Percentiles rank a stretch among this genome's conserved stretches.
These are phyloP conservation scores for Heliothis peltigera DNA, from an alignment of 2,888 invertebrate species.

Conservation along the genomic window DNA sequence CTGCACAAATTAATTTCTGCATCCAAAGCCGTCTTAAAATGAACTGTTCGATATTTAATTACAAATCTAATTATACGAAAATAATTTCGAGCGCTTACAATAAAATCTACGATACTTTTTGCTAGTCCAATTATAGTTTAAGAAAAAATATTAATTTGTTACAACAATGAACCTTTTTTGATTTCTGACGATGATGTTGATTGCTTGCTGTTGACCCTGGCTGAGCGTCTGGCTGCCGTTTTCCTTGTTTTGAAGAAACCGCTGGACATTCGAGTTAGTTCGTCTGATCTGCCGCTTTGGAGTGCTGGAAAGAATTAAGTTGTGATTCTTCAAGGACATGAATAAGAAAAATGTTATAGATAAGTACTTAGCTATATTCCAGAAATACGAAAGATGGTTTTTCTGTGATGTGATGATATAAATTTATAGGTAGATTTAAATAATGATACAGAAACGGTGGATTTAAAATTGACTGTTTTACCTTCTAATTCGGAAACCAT, in stretches of 20 bases:
- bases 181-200: conserved; percentile 83
- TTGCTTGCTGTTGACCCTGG: conserved; percentile 91
- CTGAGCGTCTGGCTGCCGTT: conserved; percentile 94
- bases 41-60: conserved; percentile 35
- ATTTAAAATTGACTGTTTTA: too few species aligned
- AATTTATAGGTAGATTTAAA: too few species aligned
- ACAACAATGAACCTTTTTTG: conserved; percentile 79
- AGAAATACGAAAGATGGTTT: too few species aligned
- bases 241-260: conserved; percentile 94
- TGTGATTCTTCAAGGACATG: background rate
- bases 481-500: background rate
- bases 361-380: too few species aligned
- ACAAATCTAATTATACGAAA: conserved; percentile 40
- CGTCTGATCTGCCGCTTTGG: conserved; percentile 82
- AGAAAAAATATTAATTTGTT: conserved; percentile 50
- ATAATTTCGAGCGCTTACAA: conserved; percentile 20
- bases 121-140: background rate
- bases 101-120: conserved; percentile 40
- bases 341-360: background rate
- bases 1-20: background rate
- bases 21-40: conserved; percentile 3
- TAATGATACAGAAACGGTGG: too few species aligned
- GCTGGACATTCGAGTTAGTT: conserved; percentile 86
- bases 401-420: too few species aligned
- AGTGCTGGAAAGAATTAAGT: conserved; percentile 84